These are phyloP conservation scores for Yponomeuta evonymella DNA, from an alignment of 2,888 invertebrate genomes.

Conservation along the genomic window DNA sequence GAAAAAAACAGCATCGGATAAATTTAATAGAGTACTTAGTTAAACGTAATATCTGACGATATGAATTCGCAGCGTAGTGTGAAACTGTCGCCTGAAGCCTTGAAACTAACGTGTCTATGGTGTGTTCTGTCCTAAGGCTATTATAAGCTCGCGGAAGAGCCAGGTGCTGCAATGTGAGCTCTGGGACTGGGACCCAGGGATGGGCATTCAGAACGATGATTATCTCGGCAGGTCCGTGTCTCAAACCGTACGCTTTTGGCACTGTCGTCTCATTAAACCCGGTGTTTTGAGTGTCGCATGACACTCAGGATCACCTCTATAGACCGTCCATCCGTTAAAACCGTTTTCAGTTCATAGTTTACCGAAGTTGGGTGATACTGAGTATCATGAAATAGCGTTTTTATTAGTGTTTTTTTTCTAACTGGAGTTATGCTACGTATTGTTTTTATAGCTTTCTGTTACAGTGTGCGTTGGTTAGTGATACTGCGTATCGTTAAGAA, in stretches of 20 bases:
- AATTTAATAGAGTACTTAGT: background rate
- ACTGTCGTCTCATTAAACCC: background rate
- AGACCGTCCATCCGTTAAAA: background rate
- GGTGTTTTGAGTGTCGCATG: conserved; percentile 12
- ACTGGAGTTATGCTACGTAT: background rate
- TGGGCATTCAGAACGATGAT: conserved; percentile 88
- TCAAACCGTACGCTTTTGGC: conserved; percentile 5
- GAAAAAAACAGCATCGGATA: background rate
- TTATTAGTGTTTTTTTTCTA: background rate
- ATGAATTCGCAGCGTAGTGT: background rate
- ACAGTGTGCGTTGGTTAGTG: conserved; percentile 3
- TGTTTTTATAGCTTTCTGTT: background rate
- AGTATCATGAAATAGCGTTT: background rate
- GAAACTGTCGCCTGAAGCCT: background rate
- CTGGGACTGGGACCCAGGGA: conserved; percentile 90
- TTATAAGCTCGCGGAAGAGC: conserved; percentile 84
- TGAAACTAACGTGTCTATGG: conserved; percentile 5
- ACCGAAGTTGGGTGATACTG: conserved; percentile 9
- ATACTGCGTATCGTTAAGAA: background rate
- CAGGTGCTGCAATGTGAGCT: conserved; percentile 85
- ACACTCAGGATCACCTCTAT: conserved; percentile 11
- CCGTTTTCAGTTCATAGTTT: background rate
- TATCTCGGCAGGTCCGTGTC: conserved; percentile 86
- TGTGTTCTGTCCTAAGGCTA: conserved; percentile 79
- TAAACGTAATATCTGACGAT: background rate